Base-by-base conservation (phyloP, 2,888 invertebrate species). In the Eudasyphora cyanicolor region DNA sequence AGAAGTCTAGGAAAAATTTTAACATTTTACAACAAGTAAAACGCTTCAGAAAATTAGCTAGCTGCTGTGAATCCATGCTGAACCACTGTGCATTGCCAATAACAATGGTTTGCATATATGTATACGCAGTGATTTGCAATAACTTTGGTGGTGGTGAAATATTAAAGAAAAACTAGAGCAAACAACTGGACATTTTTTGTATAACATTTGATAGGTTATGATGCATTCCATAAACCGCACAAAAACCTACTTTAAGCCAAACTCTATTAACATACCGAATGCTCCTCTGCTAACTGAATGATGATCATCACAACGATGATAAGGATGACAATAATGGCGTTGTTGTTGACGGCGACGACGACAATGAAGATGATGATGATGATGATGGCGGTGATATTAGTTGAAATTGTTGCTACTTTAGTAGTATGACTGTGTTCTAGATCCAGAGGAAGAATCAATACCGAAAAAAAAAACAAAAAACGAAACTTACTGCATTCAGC, bases 131-230 rank as follows among this genome's bases (percentile, higher is more conserved):
- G 38, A 74, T 67, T 51, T 57, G 29, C 54, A 38, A n/a, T 51
- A 51, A 74, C 67, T 54, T 74, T 57, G 27, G 51, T 54, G 45
- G 57, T 76, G 54, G 2, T 19, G 54, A 21, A 19, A 42, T 38
- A 71, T n/a, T n/a, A n/a, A n/a, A n/a, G n/a, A n/a, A 67, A 76
- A 81, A 81, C 71, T 81, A 76, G 81, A 76, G 57, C 81, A 76
- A 38, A 45, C 67, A 73, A 81, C 81, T 81, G 67, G 67, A 38
- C 42, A 60, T 73, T 64, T 51, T 71, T 45, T 10, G 14, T 38
- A 73, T 54, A 38, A 35, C 49, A n/a, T 38, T 57, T 57, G 71
- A 73, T 73, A 73, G 71, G 71, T 73, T 73, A 73, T 69, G 17
- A 69, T 73, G 38, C 71, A 73, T 73, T 73, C 51, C 71, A 73